Evolutionary conservation across 2,113 vertebrate genomes (phyloP).

Genomic region (Lutjanus erythropterus): DNA sequence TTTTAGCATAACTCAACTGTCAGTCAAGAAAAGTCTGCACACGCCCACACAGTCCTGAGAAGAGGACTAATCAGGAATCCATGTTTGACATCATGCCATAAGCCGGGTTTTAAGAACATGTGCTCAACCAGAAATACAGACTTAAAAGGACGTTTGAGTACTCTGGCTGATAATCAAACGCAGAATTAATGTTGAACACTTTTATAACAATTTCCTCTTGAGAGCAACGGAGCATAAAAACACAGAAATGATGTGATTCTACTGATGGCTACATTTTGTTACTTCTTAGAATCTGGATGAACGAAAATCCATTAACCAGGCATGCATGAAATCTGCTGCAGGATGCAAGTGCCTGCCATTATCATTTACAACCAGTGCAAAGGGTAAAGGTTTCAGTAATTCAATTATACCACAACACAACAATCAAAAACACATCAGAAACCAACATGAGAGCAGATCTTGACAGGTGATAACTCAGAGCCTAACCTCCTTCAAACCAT

Average conservation of each 20-base stretch:
- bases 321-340: slow-evolving; percentile 8
- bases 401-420: slow-evolving; percentile 24
- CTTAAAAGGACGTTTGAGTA: too few relatives aligned
- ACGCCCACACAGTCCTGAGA: neutral
- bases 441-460: neutral
- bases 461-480: slow-evolving; percentile 27
- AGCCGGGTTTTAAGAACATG: too few relatives aligned
- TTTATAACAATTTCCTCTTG: neutral
- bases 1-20: neutral
- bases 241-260: neutral
- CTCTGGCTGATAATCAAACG: neutral
- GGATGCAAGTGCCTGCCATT: slow-evolving; percentile 18
- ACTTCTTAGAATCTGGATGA: neutral
- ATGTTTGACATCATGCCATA: neutral
- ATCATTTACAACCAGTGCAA: slow-evolving; percentile 27
- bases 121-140: neutral
- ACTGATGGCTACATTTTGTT: neutral
- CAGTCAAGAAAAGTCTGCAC: neutral
- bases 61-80: neutral
- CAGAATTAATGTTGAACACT: neutral
- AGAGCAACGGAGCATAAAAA: neutral
- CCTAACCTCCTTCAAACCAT: slow-evolving; percentile 17
- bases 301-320: slow-evolving; percentile 1
- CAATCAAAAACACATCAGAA: slow-evolving; percentile 21
- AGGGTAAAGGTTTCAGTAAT: slow-evolving; percentile 31